phyloP scores from a whole-genome alignment of 2,888 invertebrate species.

The Synanthedon myopaeformis region DNA sequence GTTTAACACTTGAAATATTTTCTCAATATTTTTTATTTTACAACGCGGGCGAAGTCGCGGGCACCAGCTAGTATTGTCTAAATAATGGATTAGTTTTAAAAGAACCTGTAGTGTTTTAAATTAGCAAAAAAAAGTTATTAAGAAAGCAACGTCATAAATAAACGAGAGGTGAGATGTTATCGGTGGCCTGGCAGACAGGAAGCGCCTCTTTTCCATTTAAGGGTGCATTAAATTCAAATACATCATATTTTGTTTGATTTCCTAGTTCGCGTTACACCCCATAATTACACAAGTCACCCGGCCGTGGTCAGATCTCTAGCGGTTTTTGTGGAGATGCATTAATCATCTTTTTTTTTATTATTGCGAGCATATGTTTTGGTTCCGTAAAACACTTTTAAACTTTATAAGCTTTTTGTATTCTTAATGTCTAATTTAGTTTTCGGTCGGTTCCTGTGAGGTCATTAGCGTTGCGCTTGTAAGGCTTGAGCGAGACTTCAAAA shows the following conservation, averaged over 20 bases:
- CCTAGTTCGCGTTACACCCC: constrained; percentile 68
- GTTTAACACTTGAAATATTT: too few species aligned
- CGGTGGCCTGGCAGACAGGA: constrained; percentile 51
- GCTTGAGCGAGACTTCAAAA: constrained; percentile 21
- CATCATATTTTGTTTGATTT: constrained; percentile 72
- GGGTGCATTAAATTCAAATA: constrained; percentile 72
- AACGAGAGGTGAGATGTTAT: constrained; percentile 57
- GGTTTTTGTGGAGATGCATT: constrained; percentile 63
- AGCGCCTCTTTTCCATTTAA: constrained; percentile 66
- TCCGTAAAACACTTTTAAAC: constrained; percentile 60
- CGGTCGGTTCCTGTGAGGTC: constrained; percentile 50
- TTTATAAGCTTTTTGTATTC: constrained; percentile 54
- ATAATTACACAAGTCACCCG: constrained; percentile 69
- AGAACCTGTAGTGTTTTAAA: constrained; percentile 52
- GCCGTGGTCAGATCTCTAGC: constrained; percentile 55
- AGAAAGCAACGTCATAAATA: constrained; percentile 55
- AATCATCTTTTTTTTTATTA: constrained; percentile 68
- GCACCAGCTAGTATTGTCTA: too few species aligned
- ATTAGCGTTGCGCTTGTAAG: constrained; percentile 37
- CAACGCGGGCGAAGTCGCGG: too few species aligned
- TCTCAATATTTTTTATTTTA: too few species aligned
- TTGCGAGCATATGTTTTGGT: constrained; percentile 62
- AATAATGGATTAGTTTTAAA: constrained; percentile 50
- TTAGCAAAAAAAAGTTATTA: constrained; percentile 29
- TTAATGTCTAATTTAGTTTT: constrained; percentile 61